phyloP scores from a whole-genome alignment of 1,140 invertebrate species.

The Agrilus planipennis region DNA sequence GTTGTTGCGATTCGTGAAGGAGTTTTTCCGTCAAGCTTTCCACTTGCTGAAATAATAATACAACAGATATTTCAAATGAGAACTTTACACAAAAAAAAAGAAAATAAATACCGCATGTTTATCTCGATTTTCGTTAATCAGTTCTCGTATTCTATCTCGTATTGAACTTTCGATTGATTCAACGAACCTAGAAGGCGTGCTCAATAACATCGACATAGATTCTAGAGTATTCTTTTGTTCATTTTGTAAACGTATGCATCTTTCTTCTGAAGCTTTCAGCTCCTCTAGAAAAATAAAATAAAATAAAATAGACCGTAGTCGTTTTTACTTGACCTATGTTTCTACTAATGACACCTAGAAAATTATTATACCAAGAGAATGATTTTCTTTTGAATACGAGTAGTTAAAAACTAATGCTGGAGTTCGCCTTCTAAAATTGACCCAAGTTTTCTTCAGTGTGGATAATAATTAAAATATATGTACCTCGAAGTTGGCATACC shows the following conservation, averaged over 20 bases:
- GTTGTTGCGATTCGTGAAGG: constrained; percentile 45
- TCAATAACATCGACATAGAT: constrained; percentile 52
- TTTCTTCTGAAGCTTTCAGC: constrained; percentile 54
- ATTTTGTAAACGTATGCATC: constrained; percentile 47
- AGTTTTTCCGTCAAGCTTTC: constrained; percentile 57
- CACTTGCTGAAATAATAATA: constrained; percentile 44
- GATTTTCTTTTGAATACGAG: too few relatives aligned
- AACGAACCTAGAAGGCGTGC: constrained; percentile 53
- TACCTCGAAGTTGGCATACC: constrained; percentile 56
- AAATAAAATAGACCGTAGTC: background rate
- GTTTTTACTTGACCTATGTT: too few relatives aligned
- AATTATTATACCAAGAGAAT: too few relatives aligned
- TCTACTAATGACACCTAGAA: too few relatives aligned
- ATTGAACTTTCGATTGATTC: constrained; percentile 63
- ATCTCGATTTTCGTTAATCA: constrained; percentile 62
- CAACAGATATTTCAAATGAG: background rate
- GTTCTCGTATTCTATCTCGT: constrained; percentile 62
- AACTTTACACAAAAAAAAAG: background rate
- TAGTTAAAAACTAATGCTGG: too few relatives aligned
- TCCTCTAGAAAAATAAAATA: constrained; percentile 44
- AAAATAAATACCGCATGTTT: constrained; percentile 49
- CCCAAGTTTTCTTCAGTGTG: background rate
- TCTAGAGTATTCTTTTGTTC: constrained; percentile 53
- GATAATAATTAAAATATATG: constrained; percentile 5
- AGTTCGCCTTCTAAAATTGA: too few relatives aligned